Evolutionary conservation across 92 coral and sea anemone genomes (phyloP).

Genomic region (Montipora capitata): DNA sequence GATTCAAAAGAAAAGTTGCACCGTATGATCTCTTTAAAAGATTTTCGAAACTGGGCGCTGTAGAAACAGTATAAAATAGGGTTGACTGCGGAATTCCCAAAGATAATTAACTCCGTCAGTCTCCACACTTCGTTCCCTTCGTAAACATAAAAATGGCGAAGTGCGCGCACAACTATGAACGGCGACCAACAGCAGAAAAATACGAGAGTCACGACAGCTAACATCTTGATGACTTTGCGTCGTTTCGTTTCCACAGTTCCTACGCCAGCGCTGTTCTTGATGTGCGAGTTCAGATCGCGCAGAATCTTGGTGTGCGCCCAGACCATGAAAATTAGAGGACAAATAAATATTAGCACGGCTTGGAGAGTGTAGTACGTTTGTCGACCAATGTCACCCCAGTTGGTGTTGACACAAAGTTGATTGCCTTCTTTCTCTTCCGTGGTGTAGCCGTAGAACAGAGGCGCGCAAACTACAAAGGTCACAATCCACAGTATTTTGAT

Average conservation of each 20-base stretch:
- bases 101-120: constrained; percentile 82
- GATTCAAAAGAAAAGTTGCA: constrained; percentile 58
- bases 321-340: constrained; percentile 84
- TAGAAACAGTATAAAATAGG: constrained; percentile 92
- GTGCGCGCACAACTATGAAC: constrained; percentile 82
- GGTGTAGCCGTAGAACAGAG: constrained; percentile 86
- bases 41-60: constrained; percentile 87
- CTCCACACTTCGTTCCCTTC: constrained; percentile 83
- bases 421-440: constrained; percentile 53
- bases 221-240: constrained; percentile 89
- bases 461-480: constrained; percentile 75
- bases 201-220: constrained; percentile 85
- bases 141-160: constrained; percentile 80
- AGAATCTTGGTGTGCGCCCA: constrained; percentile 91
- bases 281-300: constrained; percentile 74
- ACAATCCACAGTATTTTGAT: constrained; percentile 82
- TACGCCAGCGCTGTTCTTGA: constrained; percentile 42
- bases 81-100: constrained; percentile 83
- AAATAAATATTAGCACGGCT: constrained; percentile 78
- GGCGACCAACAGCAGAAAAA: constrained; percentile 93
- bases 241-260: constrained; percentile 75
- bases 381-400: constrained; percentile 88
- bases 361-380: constrained; percentile 85
- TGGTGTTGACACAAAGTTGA: constrained; percentile 73
- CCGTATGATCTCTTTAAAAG: constrained; percentile 83